Evolutionary conservation across 1,140 invertebrate species (phyloP).

Genomic region (Argopecten irradians): DNA sequence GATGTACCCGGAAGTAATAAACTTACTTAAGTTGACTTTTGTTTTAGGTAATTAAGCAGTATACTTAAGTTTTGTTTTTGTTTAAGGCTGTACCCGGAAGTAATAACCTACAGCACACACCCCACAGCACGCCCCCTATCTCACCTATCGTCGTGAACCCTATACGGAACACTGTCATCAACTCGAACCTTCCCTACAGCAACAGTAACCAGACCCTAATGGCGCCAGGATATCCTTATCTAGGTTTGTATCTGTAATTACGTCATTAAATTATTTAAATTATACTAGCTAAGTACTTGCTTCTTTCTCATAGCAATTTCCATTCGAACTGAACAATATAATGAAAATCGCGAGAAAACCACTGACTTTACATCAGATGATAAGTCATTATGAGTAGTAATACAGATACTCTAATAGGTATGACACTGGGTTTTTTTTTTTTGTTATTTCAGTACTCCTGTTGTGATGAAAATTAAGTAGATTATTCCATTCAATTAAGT

Average conservation of each 20-base stretch:
- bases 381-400: too few relatives aligned
- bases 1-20: too few relatives aligned
- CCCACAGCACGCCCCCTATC: constrained; percentile 62
- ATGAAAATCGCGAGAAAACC: too few relatives aligned
- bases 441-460: too few relatives aligned
- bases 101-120: neutral
- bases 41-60: too few relatives aligned
- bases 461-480: too few relatives aligned
- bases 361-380: too few relatives aligned
- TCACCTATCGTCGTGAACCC: constrained; percentile 68
- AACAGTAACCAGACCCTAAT: constrained; percentile 50
- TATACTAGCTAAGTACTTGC: neutral
- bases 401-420: too few relatives aligned
- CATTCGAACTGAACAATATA: neutral
- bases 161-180: constrained; percentile 65
- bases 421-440: too few relatives aligned
- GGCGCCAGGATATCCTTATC: constrained; percentile 49
- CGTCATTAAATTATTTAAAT: neutral
- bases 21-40: too few relatives aligned
- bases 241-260: constrained; percentile 34
- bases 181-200: constrained; percentile 51
- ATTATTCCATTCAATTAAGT: too few relatives aligned
- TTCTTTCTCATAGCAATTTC: too few relatives aligned
- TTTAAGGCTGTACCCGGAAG: neutral
- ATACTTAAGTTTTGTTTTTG: neutral